Percentiles rank a stretch among this genome's conserved stretches.
Conservation (phyloP, 1,140 invertebrate species). For the Venustaconcha ellipsiformis region DNA sequence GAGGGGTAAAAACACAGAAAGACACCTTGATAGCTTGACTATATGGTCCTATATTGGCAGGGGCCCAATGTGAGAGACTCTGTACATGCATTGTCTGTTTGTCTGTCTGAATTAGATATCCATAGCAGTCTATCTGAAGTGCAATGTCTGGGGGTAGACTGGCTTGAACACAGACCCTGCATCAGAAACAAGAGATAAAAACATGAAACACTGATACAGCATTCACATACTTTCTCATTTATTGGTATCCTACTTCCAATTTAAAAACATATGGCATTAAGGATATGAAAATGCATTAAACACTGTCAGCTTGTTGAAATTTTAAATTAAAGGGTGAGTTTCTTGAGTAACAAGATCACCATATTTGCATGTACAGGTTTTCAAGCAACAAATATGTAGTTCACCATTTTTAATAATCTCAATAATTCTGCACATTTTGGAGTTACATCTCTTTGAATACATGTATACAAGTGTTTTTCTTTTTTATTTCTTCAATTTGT, state of each 20-base stretch:
- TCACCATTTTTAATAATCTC: too few relatives aligned
- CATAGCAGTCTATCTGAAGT: conserved; percentile 78
- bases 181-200: conserved; percentile 14
- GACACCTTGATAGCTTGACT: conserved; percentile 87
- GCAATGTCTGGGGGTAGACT: conserved; percentile 79
- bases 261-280: too few relatives aligned
- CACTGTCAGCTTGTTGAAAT: too few relatives aligned
- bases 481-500: too few relatives aligned
- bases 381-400: too few relatives aligned
- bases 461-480: too few relatives aligned
- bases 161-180: conserved; percentile 87
- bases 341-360: too few relatives aligned
- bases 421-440: too few relatives aligned
- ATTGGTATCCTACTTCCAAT: not conserved
- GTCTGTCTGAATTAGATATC: conserved; percentile 25
- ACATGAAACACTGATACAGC: conserved; percentile 7
- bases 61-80: conserved; percentile 95
- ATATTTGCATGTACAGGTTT: too few relatives aligned
- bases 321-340: too few relatives aligned
- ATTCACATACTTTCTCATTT: not conserved
- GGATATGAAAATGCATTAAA: too few relatives aligned
- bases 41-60: conserved; percentile 95
- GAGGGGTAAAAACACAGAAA: not conserved
- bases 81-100: conserved; percentile 90
- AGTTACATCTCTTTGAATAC: too few relatives aligned